These are phyloP conservation scores for Megaustenia siamemsis DNA, from an alignment of 2,888 invertebrate genomes.

Conservation along the genomic window DNA sequence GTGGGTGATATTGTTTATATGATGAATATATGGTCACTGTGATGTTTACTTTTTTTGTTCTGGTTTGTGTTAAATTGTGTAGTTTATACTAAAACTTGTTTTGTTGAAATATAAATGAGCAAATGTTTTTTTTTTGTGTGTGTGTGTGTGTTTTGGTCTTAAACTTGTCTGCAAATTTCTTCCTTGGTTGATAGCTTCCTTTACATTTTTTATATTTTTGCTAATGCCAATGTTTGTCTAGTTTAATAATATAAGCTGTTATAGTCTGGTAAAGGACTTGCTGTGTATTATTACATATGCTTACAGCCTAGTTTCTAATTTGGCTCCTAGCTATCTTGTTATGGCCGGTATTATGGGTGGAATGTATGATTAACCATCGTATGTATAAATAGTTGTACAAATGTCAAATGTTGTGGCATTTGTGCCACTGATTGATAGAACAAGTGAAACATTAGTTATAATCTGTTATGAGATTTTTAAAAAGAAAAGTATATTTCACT, in stretches of 20 bases:
- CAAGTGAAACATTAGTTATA: not conserved
- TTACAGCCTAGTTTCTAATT: slow-evolving; percentile 1
- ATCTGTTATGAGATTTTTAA: not conserved
- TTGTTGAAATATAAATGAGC: not conserved
- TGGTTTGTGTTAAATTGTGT: slow-evolving; percentile 16
- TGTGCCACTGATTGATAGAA: slow-evolving; percentile 13
- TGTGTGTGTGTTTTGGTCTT: not conserved
- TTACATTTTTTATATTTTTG: not conserved
- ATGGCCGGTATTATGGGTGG: slow-evolving; percentile 20
- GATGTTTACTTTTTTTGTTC: slow-evolving; percentile 21
- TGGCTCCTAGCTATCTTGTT: slow-evolving; percentile 9
- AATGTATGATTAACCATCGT: slow-evolving; percentile 4
- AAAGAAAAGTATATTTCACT: slow-evolving; percentile 7
- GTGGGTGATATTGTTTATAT: slow-evolving; percentile 32
- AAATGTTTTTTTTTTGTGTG: not conserved
- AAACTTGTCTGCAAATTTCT: not conserved
- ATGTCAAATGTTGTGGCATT: slow-evolving; percentile 23
- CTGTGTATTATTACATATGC: slow-evolving; percentile 32
- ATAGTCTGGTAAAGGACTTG: not conserved
- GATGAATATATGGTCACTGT: slow-evolving; percentile 20
- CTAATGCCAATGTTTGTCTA: not conserved
- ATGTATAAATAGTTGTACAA: slow-evolving; percentile 48
- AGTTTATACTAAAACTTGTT: not conserved
- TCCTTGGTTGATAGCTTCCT: not conserved
- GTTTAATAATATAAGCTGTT: not conserved